A percentile compares a stretch with the other conserved stretches of the same genome.
Evolutionary conservation across 2,113 vertebrate genomes (phyloP).

Genomic region (Elephantulus edwardii): DNA sequence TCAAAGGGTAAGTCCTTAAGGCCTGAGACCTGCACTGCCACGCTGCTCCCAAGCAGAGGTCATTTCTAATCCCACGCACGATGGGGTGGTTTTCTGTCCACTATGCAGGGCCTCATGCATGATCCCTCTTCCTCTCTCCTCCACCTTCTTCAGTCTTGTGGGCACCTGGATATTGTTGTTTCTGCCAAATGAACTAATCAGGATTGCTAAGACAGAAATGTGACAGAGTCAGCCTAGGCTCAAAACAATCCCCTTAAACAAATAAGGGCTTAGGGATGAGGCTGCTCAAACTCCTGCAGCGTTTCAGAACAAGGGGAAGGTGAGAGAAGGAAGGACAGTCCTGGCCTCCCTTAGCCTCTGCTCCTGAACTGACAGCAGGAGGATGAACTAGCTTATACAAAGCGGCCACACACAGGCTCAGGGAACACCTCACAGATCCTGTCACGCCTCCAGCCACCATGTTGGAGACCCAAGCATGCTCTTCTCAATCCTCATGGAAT

Average conservation of each 20-base stretch:
- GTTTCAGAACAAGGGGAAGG: not conserved
- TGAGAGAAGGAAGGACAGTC: not conserved
- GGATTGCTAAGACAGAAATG: not conserved
- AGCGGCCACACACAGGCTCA: not conserved
- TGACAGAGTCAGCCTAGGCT: not conserved
- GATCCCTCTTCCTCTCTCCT: not conserved
- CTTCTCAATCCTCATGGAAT: not conserved
- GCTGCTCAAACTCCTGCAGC: not conserved
- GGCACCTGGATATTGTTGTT: not conserved
- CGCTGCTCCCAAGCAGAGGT: not conserved
- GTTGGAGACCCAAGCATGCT: not conserved
- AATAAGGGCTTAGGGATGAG: not conserved
- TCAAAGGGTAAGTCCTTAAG: not conserved
- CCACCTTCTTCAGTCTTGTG: not conserved
- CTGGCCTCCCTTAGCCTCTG: not conserved
- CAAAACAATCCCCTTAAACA: not conserved
- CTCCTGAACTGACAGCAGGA: slow-evolving; percentile 16
- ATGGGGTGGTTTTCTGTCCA: not conserved
- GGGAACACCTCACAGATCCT: not conserved
- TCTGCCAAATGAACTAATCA: not conserved
- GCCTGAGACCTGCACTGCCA: not conserved
- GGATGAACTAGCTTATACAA: slow-evolving; percentile 38
- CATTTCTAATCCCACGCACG: not conserved
- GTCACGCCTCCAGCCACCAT: not conserved
- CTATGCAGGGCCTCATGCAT: not conserved